Percentiles rank a stretch among this genome's conserved stretches.
Conservation (phyloP, 2,888 invertebrate genomes). For the Girardia tigrina region DNA sequence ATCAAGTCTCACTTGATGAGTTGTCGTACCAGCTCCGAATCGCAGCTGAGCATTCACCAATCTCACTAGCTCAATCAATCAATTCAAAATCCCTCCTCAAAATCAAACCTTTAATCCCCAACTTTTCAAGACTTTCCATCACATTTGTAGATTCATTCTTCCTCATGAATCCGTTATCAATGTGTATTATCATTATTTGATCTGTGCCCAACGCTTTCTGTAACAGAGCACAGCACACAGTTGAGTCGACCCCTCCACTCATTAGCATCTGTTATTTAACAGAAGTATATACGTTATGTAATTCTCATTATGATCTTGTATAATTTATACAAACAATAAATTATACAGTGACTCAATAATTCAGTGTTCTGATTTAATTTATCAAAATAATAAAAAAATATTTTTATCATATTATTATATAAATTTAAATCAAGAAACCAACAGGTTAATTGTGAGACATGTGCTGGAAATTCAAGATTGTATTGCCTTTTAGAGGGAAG, state of each 20-base stretch:
- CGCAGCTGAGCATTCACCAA: constrained; percentile 27
- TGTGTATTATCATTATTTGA: constrained; percentile 77
- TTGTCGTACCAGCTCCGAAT: constrained; percentile 34
- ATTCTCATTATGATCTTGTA: no score
- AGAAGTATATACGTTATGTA: no score
- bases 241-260: constrained; percentile 96
- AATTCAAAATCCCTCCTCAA: background rate
- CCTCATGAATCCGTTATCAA: constrained; percentile 97
- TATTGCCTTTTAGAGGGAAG: no score
- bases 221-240: constrained; percentile 91
- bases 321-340: no score
- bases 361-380: no score
- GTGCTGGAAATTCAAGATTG: no score
- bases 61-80: constrained; percentile 23
- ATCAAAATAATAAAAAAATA: no score
- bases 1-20: constrained; percentile 34
- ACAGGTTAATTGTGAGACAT: no score
- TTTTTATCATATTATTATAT: no score
- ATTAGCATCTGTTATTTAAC: constrained; percentile 73
- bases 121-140: constrained; percentile 64
- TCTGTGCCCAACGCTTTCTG: constrained; percentile 76
- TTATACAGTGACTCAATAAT: no score
- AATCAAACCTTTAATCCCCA: constrained; percentile 55
- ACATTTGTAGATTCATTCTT: constrained; percentile 81
- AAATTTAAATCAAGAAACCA: no score